Conservation (phyloP, 2,113 vertebrate species). For the Oxyura jamaicensis region DNA sequence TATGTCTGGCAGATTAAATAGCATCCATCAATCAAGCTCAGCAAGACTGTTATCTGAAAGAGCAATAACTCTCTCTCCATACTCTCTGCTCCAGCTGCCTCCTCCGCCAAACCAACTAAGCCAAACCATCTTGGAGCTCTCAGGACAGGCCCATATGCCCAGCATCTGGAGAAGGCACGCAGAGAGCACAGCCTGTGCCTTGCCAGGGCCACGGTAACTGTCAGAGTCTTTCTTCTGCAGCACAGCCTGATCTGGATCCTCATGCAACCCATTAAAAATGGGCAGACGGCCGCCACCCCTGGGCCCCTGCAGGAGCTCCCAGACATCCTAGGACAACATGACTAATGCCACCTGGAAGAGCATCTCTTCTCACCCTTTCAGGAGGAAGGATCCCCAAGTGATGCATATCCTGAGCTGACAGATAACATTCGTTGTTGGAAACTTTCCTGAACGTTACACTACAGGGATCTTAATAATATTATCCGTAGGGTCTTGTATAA, state of each 20-base stretch:
- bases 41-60: slow-evolving; percentile 39
- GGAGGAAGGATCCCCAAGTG: not conserved
- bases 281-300: not conserved
- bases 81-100: slow-evolving; percentile 22
- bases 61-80: not conserved
- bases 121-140: slow-evolving; percentile 25
- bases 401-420: slow-evolving; percentile 19
- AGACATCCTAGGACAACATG: not conserved
- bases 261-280: not conserved
- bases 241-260: not conserved
- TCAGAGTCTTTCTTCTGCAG: not conserved
- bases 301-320: not conserved
- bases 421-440: slow-evolving; percentile 5
- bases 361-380: not conserved
- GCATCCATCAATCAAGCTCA: slow-evolving; percentile 50
- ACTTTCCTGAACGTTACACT: not conserved
- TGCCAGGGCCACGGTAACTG: not conserved
- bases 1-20: slow-evolving; percentile 38
- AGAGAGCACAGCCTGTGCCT: slow-evolving; percentile 1
- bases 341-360: not conserved
- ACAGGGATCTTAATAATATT: slow-evolving; percentile 24
- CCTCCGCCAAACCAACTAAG: not conserved
- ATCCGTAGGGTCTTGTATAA: slow-evolving; percentile 29
- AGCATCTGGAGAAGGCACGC: slow-evolving; percentile 30
- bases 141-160: slow-evolving; percentile 47